Base-by-base conservation (phyloP, 2,797 vertebrate species). In the Enteromius paludinosus region DNA sequence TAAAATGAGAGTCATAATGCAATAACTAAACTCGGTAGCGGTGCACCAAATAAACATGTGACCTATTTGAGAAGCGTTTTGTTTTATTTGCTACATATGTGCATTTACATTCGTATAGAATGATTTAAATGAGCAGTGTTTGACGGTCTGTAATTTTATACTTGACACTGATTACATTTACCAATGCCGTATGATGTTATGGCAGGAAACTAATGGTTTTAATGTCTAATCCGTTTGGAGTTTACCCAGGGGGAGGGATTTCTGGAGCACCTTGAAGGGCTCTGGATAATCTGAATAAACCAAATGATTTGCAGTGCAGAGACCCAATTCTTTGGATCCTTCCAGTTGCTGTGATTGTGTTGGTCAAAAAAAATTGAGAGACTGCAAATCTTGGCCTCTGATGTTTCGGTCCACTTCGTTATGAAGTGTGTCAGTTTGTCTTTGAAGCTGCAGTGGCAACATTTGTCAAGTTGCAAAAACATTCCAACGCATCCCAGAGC, bases 251-350 rank as follows among this genome's bases (percentile, higher is more conserved):
- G 77, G 81, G 68, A 83, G 72, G 74, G 85, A 83, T 87, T 83
- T 79, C 59, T 80, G 49, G 61, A 83, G 81, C 80, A 84, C 77
- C 76, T 77, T 83, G 61, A 84, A 84, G 79, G 38, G 73, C 87
- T 87, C 77, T 83, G 78, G 79, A 87, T 86, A 83, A 87, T 86
- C 73, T 84, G 80, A 82, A 86, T 83, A 72, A 86, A 83, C 52
- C 18, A 47, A 83, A 84, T 78, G 38, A 87, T 87, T 84, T 84
- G 72, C 77, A 77, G 61, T 45, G 52, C 79, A 69, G 20, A 69
- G 65, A 38, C 41, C 65, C 41, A 35, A 70, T 77, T 83, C 73
- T 70, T 43, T 70, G 81, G 41, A 70, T 77, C 49, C 65, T 49
- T 62, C 14, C 28, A 59, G 18, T 69, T 54, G 52, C 62, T 23